These are phyloP conservation scores for Oxyteleia sp. DNA, from an alignment of 2,888 invertebrate species.

Conservation along the genomic window DNA sequence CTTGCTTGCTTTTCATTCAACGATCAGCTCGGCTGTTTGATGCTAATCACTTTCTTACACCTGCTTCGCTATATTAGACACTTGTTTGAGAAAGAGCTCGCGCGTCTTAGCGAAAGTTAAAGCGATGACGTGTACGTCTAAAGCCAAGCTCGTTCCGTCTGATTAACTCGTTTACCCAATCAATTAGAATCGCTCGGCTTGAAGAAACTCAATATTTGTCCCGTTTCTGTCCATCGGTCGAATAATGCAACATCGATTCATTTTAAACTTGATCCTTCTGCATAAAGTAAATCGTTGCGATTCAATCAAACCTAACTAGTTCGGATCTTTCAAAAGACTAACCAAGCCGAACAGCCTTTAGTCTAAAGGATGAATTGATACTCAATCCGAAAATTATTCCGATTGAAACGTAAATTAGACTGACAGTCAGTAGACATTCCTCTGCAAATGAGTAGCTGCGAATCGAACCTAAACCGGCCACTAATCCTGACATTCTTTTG, in stretches of 20 bases:
- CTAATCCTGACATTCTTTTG: slow-evolving; percentile 68
- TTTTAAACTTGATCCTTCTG: not conserved
- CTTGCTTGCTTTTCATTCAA: slow-evolving; percentile 83
- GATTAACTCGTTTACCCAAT: slow-evolving; percentile 48
- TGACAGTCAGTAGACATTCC: slow-evolving; percentile 38
- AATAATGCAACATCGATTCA: not conserved
- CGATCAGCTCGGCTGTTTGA: slow-evolving; percentile 64
- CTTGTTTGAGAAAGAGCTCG: slow-evolving; percentile 22
- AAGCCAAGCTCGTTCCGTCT: slow-evolving; percentile 13
- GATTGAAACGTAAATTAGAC: slow-evolving; percentile 68
- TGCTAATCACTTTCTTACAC: slow-evolving; percentile 72
- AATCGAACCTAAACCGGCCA: slow-evolving; percentile 49
- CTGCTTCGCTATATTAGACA: slow-evolving; percentile 31
- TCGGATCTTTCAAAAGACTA: slow-evolving; percentile 43
- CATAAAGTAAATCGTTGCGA: slow-evolving; percentile 4
- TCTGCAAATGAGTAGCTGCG: slow-evolving; percentile 22
- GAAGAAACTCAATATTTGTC: not conserved
- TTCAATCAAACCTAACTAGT: slow-evolving; percentile 29
- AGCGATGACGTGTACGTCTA: slow-evolving; percentile 31
- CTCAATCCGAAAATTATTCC: slow-evolving; percentile 52
- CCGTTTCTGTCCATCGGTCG: not conserved
- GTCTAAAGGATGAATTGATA: slow-evolving; percentile 36
- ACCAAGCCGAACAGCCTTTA: slow-evolving; percentile 22
- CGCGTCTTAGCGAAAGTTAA: slow-evolving; percentile 26
- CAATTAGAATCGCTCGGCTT: slow-evolving; percentile 22